These are phyloP conservation scores for Ataeniobius toweri DNA, from an alignment of 2,797 vertebrate species.

Conservation along the genomic window DNA sequence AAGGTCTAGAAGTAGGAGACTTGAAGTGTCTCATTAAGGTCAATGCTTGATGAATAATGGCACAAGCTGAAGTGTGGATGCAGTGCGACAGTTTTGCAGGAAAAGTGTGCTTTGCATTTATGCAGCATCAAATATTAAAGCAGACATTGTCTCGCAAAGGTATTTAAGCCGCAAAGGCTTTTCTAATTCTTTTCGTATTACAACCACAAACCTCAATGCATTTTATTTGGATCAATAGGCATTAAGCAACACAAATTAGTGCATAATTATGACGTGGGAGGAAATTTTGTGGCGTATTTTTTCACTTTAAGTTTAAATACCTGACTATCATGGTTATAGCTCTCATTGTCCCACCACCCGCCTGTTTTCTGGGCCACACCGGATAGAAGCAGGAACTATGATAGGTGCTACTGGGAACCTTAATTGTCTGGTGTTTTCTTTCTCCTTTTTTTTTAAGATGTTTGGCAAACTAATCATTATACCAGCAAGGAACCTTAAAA, in stretches of 20 bases:
- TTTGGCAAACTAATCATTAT: conserved; percentile 60
- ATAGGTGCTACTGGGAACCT: conserved; percentile 43
- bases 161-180: neutral
- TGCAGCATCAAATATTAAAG: neutral
- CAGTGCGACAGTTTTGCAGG: neutral
- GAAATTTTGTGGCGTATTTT: neutral
- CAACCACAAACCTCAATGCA: neutral
- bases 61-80: neutral
- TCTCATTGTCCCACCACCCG: conserved; percentile 2
- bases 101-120: neutral
- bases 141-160: neutral
- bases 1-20: neutral
- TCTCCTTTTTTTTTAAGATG: conserved; percentile 11
- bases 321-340: conserved; percentile 52
- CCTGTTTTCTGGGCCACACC: conserved; percentile 32
- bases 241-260: neutral
- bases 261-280: too few relatives aligned
- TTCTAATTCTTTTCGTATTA: neutral
- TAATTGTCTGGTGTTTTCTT: conserved; percentile 64
- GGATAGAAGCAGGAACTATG: conserved; percentile 48
- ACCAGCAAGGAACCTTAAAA: conserved; percentile 47
- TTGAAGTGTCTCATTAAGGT: neutral
- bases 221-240: neutral
- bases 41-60: neutral
- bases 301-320: conserved; percentile 15